Percentiles rank a stretch among this genome's conserved stretches.
phyloP scores from a whole-genome alignment of 2,113 vertebrate species.

The Theropithecus gelada region DNA sequence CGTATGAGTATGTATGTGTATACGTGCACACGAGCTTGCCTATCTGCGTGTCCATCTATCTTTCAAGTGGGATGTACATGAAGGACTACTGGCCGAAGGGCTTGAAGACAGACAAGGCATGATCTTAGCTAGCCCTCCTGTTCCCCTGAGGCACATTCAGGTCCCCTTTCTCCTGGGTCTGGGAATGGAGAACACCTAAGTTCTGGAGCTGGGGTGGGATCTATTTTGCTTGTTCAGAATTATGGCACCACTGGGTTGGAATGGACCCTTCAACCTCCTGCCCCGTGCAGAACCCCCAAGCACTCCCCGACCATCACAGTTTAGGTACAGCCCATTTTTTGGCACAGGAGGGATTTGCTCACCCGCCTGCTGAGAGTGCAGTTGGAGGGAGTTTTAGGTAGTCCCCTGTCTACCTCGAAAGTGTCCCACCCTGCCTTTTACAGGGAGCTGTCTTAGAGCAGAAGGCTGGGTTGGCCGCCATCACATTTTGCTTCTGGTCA shows the following conservation, averaged over 20 bases:
- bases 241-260: fast-evolving
- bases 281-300: background rate
- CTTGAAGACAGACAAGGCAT: background rate
- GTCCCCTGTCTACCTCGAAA: background rate
- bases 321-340: background rate
- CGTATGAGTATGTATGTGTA: too few relatives aligned
- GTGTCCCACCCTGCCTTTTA: background rate
- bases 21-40: background rate
- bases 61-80: background rate
- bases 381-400: background rate
- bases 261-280: background rate
- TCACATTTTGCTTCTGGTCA: constrained; percentile 57
- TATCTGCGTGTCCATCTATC: background rate
- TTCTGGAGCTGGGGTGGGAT: background rate
- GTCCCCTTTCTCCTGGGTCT: background rate
- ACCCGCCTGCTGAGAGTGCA: background rate
- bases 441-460: background rate
- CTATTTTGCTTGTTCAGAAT: background rate
- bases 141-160: background rate
- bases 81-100: background rate
- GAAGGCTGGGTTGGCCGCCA: background rate
- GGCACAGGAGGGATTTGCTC: background rate
- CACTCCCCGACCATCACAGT: fast-evolving
- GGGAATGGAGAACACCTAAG: background rate
- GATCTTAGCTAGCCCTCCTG: background rate